phyloP scores from a whole-genome alignment of 2,888 invertebrate genomes.

The Syritta pipiens region DNA sequence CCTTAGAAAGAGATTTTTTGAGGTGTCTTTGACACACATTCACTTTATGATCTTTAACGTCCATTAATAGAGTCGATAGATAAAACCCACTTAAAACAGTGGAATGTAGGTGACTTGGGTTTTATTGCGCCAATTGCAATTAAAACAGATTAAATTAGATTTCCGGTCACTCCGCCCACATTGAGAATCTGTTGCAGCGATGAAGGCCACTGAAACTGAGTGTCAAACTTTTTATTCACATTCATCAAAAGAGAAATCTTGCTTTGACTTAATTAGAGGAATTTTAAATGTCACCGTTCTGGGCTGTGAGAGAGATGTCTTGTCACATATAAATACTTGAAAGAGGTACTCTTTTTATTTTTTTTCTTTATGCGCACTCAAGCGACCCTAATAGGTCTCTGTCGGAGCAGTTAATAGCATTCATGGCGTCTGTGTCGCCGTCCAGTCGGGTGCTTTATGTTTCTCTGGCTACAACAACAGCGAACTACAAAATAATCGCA shows the following conservation, averaged over 20 bases:
- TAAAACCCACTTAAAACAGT: neutral
- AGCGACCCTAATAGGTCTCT: slow-evolving; percentile 39
- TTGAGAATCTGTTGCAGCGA: slow-evolving; percentile 1
- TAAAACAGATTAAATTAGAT: slow-evolving; percentile 31
- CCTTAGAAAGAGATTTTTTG: no score
- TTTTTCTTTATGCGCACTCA: slow-evolving; percentile 35
- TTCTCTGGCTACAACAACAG: neutral
- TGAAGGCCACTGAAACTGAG: slow-evolving; percentile 6
- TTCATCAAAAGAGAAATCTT: neutral
- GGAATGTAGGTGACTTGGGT: slow-evolving; percentile 14
- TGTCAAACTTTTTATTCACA: slow-evolving; percentile 17
- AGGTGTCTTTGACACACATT: slow-evolving; percentile 11
- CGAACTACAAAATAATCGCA: slow-evolving; percentile 23
- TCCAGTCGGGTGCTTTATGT: neutral
- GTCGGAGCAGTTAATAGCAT: slow-evolving; percentile 10
- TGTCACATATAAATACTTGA: no score
- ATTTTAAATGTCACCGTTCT: neutral
- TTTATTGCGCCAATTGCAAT: slow-evolving; percentile 22
- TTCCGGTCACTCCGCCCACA: slow-evolving; percentile 27
- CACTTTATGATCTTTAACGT: no score
- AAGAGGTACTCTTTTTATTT: no score
- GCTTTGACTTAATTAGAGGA: neutral
- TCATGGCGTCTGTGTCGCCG: neutral
- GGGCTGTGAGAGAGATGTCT: no score
- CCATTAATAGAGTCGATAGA: slow-evolving; percentile 9